A percentile compares a stretch with the other conserved stretches of the same genome.
These are phyloP conservation scores for Agapornis roseicollis DNA, from an alignment of 2,113 vertebrate genomes.

Conservation along the genomic window DNA sequence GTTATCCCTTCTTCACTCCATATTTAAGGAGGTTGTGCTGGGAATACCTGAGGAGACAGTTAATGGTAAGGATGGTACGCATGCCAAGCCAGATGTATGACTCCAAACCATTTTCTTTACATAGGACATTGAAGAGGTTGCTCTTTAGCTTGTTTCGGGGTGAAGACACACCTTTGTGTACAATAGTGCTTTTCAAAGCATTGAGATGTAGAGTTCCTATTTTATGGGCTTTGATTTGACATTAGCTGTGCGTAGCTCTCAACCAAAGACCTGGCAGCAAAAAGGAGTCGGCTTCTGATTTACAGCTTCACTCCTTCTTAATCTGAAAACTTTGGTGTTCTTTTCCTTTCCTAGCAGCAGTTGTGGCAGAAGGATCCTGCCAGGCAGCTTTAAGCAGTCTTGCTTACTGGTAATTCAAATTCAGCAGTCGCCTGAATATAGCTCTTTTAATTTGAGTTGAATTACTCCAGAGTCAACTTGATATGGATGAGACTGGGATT, in stretches of 20 bases:
- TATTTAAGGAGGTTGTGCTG: not conserved
- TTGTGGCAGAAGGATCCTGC: not conserved
- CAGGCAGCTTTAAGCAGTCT: not conserved
- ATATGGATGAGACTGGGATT: not conserved
- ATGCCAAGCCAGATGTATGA: not conserved
- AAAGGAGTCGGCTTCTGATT: not conserved
- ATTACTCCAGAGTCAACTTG: not conserved
- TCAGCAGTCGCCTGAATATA: not conserved
- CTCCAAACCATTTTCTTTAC: not conserved
- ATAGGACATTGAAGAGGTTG: not conserved
- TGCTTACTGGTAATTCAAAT: not conserved
- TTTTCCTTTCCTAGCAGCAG: not conserved
- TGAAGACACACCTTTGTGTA: not conserved
- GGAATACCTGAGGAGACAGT: not conserved
- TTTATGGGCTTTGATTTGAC: not conserved
- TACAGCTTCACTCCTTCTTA: not conserved
- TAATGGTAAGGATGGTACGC: not conserved
- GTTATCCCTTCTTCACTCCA: not conserved
- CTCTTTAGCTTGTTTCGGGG: not conserved
- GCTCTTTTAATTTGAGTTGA: conserved; percentile 8
- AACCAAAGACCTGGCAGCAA: not conserved
- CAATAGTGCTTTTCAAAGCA: not conserved
- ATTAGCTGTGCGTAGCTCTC: not conserved
- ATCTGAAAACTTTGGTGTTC: not conserved
- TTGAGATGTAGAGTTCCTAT: not conserved